A percentile compares a stretch with the other conserved stretches of the same genome.
These are phyloP conservation scores for Microtus californicus DNA, from an alignment of 2,797 vertebrate genomes.

Conservation along the genomic window DNA sequence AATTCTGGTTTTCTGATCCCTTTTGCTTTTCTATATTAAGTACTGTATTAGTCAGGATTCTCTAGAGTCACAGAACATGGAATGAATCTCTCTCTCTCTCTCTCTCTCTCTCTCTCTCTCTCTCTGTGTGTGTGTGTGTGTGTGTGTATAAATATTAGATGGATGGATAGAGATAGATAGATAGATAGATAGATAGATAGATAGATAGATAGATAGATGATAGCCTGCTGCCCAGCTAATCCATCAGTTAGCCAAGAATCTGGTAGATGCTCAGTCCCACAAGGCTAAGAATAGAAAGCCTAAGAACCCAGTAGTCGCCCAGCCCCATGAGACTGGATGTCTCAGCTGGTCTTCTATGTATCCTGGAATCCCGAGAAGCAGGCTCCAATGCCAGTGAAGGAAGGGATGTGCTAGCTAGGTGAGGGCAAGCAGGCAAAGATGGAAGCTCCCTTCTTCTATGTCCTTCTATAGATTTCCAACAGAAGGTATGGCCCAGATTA, in stretches of 20 bases:
- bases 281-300: background rate
- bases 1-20: background rate
- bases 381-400: background rate
- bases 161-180: too few relatives aligned
- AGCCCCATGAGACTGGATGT: background rate
- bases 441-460: background rate
- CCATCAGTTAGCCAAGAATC: background rate
- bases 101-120: background rate
- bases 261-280: background rate
- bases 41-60: background rate
- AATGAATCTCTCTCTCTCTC: background rate
- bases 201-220: too few relatives aligned
- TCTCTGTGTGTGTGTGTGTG: background rate
- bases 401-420: background rate
- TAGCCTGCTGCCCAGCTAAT: background rate
- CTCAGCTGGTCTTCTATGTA: background rate
- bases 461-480: background rate
- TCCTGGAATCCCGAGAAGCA: background rate
- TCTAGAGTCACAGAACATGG: background rate
- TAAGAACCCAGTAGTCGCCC: background rate
- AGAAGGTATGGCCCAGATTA: background rate
- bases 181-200: too few relatives aligned
- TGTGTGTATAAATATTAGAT: background rate
- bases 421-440: background rate
- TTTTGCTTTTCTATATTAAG: background rate